Conservation (phyloP, 37 sponge, comb jelly and placozoan species). For the Lycopodina hypogea region DNA sequence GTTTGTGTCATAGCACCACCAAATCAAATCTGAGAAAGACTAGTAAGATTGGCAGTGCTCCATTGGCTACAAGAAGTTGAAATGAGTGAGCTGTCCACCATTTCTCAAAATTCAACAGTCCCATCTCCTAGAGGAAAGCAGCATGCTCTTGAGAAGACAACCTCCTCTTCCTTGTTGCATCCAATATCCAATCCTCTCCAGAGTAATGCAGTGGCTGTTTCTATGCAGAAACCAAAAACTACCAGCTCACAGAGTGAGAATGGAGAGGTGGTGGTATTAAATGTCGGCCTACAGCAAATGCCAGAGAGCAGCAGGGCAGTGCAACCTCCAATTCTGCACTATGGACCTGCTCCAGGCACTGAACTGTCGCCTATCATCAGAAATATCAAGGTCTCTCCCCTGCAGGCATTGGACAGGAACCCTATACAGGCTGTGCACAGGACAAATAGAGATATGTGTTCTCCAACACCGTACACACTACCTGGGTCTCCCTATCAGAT, state of each 20-base stretch:
- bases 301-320: not conserved
- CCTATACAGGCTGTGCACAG: not conserved
- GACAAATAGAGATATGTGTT: constrained; percentile 33
- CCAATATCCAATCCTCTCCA: constrained; percentile 50
- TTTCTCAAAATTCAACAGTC: not conserved
- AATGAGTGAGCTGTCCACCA: not conserved
- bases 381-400: constrained; percentile 6
- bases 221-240: constrained; percentile 9
- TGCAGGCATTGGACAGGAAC: constrained; percentile 23
- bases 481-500: constrained; percentile 23
- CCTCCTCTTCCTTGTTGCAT: not conserved
- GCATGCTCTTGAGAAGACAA: not conserved
- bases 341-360: constrained; percentile 4
- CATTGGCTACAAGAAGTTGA: no score
- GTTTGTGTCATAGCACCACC: no score
- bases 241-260: constrained; percentile 3
- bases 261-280: not conserved
- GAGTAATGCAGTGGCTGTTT: constrained; percentile 44
- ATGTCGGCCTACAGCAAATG: not conserved
- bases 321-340: constrained; percentile 12
- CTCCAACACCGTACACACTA: constrained; percentile 25
- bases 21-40: no score
- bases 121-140: not conserved
- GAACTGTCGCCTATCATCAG: not conserved
- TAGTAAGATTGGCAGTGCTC: no score